Conservation (phyloP, 2,113 vertebrate species). For the Lamprotornis superbus region DNA sequence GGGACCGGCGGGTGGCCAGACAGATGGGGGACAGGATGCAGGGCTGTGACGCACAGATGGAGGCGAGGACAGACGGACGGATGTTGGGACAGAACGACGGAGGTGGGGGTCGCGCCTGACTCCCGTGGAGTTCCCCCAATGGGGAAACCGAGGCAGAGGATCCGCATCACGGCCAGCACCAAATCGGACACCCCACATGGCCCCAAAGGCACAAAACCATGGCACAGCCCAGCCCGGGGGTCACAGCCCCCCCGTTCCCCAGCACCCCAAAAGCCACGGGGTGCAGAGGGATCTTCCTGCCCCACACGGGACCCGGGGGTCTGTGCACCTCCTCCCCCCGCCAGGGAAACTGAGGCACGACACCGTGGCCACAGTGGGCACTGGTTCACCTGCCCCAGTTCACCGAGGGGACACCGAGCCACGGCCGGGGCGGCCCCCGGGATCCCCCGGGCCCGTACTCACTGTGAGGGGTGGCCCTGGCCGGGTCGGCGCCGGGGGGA, state of each 20-base stretch:
- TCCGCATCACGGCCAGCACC: neutral
- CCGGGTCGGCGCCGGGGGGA: constrained; percentile 61
- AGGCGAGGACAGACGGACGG: neutral
- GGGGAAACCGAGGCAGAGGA: neutral
- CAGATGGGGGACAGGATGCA: neutral
- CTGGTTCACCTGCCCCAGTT: neutral
- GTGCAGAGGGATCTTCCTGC: neutral
- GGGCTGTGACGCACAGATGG: neutral
- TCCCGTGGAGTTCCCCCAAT: fast-evolving
- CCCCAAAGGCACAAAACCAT: neutral
- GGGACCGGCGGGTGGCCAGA: fast-evolving
- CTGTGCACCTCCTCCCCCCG: neutral
- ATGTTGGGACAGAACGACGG: neutral
- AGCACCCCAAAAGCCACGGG: neutral
- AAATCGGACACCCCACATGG: fast-evolving
- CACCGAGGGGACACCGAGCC: no score
- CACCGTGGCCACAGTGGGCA: neutral
- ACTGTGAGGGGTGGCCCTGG: constrained; percentile 67
- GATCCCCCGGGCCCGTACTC: constrained; percentile 33
- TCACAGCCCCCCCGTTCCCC: neutral
- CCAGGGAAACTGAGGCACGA: neutral
- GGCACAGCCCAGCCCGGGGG: neutral
- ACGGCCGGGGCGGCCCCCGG: no score
- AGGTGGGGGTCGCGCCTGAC: fast-evolving
- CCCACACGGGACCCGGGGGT: neutral